A percentile compares a stretch with the other conserved stretches of the same genome.
These are phyloP conservation scores for Chaenogobius annularis DNA, from an alignment of 2,113 vertebrate genomes.

Conservation along the genomic window DNA sequence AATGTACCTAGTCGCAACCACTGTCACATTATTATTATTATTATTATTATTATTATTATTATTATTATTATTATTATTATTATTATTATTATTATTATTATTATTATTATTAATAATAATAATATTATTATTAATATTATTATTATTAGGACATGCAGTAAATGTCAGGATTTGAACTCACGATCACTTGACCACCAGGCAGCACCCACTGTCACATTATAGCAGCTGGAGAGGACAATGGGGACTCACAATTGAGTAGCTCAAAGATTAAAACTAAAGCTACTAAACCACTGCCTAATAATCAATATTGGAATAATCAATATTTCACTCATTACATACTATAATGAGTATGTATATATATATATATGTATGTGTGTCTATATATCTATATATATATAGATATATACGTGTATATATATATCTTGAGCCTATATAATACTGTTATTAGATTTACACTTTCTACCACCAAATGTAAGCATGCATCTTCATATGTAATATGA, in stretches of 20 bases:
- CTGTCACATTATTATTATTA: too few relatives aligned
- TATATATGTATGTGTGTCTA: background rate
- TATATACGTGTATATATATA: background rate
- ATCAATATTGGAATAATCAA: background rate
- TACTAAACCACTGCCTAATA: background rate
- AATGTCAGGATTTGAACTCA: too few relatives aligned
- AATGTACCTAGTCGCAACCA: too few relatives aligned
- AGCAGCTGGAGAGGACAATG: too few relatives aligned
- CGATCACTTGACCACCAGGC: too few relatives aligned
- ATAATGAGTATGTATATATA: background rate
- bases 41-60: too few relatives aligned
- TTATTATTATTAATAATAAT: too few relatives aligned
- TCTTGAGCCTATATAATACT: background rate
- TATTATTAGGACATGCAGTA: too few relatives aligned
- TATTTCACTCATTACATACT: background rate
- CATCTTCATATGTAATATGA: background rate
- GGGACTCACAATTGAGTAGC: background rate
- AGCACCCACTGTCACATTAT: too few relatives aligned
- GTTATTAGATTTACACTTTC: background rate
- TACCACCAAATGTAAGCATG: background rate
- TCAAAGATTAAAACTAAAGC: background rate
- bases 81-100: too few relatives aligned
- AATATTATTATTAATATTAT: too few relatives aligned
- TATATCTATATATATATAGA: background rate
- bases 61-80: too few relatives aligned